Base-by-base conservation (phyloP, 1,140 invertebrate species). In the Pseudoatta argentina region DNA sequence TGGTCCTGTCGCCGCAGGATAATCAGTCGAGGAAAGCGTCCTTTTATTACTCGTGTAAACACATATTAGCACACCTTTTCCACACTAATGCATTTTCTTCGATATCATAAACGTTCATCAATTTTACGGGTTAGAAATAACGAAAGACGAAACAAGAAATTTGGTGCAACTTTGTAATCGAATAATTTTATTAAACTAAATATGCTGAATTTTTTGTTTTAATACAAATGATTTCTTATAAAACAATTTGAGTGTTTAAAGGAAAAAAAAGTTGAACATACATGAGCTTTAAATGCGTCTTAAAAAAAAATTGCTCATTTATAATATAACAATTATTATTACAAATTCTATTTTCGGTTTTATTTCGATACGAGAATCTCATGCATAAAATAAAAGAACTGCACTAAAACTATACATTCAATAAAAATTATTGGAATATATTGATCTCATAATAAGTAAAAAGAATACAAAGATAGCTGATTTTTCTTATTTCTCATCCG, bases 41-140 rank as follows among this genome's bases (percentile, higher is more conserved):
- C 34, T 66, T 30, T 73, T 34, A 48, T 72, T 61, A 61, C 12
- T 73, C 24, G 53, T 30, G 53, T 30, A 73, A 72, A 82, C 55
- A 73, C 8, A 7, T 12, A 30, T 82, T 73, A 59, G 34, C 24
- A 21, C 24, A 53, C 18, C 53, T 73, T 48, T 73, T 71, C 16
- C 55, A 18, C 64, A 39, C 0, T n/a, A 21, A 69, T 59, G 34
- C 18, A 44, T n/a, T 24, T 48, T 48, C 67, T 30, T 16, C 1
- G 12, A 72, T 14, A 27, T 1, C 18, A 18, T 16, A 39, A 69
- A 48, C 53, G 6, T 30, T 30, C 27, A 30, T 30, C 44, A 30
- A 73, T 59, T 72, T 27, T 44, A 44, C 8, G n/a, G 2, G 2
- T n/a, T 51, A 39, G 24, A 7, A 69, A 34, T 44, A 27, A 77